A percentile compares a stretch with the other conserved stretches of the same genome.
Evolutionary conservation across 2,797 vertebrate genomes (phyloP).

Genomic region (Tympanoctomys barrerae): DNA sequence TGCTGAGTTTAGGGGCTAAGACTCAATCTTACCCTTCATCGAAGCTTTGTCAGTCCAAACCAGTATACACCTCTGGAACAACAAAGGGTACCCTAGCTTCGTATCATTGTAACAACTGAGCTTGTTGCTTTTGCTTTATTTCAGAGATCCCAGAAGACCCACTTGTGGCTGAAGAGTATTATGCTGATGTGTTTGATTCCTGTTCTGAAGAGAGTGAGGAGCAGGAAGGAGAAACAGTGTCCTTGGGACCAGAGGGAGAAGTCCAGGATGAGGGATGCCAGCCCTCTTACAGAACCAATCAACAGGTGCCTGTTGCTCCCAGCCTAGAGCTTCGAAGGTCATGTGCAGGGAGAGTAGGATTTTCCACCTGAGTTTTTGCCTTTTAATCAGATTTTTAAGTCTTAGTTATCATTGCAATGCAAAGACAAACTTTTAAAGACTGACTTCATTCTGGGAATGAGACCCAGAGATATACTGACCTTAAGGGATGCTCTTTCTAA

Average conservation of each 20-base stretch:
- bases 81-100: not conserved
- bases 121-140: slow-evolving; percentile 54
- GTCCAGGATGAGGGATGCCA: slow-evolving; percentile 70
- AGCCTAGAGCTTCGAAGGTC: not conserved
- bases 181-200: slow-evolving; percentile 92
- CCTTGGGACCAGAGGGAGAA: slow-evolving; percentile 68
- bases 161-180: slow-evolving; percentile 90
- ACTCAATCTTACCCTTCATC: not conserved
- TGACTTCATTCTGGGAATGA: not conserved
- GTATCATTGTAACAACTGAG: not conserved
- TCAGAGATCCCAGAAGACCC: slow-evolving; percentile 94
- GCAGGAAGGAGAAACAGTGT: slow-evolving; percentile 69
- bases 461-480: not conserved
- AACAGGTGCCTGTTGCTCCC: slow-evolving; percentile 86
- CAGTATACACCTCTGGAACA: not conserved
- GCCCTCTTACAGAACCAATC: slow-evolving; percentile 81
- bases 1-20: not conserved
- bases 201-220: slow-evolving; percentile 90
- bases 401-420: not conserved
- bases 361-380: not conserved
- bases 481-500: not conserved
- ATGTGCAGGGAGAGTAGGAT: not conserved
- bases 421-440: not conserved
- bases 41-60: not conserved
- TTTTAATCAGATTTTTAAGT: slow-evolving; percentile 2